Percentiles rank a stretch among this genome's conserved stretches.
Evolutionary conservation across 2,113 vertebrate species (phyloP).

Genomic region (Heterotis niloticus): DNA sequence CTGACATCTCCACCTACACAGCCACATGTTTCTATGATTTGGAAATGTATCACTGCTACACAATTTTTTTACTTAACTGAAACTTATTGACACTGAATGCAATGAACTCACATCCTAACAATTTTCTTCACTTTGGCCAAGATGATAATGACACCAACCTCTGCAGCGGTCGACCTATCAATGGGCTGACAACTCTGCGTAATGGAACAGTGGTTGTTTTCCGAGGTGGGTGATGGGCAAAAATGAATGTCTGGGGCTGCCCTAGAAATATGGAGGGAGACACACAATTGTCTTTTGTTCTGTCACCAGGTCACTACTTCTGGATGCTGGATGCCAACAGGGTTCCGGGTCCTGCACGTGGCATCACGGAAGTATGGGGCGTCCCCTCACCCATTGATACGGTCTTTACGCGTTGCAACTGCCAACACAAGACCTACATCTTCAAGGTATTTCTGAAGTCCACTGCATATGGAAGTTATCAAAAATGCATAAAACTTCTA

Average conservation of each 20-base stretch:
- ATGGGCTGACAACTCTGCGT: slow-evolving; percentile 75
- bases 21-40: too few species aligned
- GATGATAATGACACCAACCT: slow-evolving; percentile 74
- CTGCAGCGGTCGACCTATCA: slow-evolving; percentile 77
- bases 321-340: slow-evolving; percentile 73
- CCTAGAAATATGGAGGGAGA: not conserved
- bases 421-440: slow-evolving; percentile 89
- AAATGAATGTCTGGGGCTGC: not conserved
- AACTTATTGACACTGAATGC: not conserved
- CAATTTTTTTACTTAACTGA: not conserved
- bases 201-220: slow-evolving; percentile 87
- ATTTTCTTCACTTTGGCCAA: slow-evolving; percentile 24
- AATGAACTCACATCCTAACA: not conserved
- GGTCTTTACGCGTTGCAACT: slow-evolving; percentile 91
- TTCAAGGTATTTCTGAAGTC: slow-evolving; percentile 74
- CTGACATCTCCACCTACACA: not conserved
- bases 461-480: not conserved
- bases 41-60: not conserved
- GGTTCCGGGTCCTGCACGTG: slow-evolving; percentile 62
- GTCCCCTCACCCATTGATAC: slow-evolving; percentile 90
- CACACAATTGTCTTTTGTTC: not conserved
- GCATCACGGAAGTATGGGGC: slow-evolving; percentile 82
- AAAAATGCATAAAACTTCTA: not conserved
- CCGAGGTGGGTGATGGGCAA: slow-evolving; percentile 73
- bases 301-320: slow-evolving; percentile 79